Percentiles rank a stretch among this genome's conserved stretches.
Conservation (phyloP, 2,888 invertebrate species). For the Watsonalla cultraria region DNA sequence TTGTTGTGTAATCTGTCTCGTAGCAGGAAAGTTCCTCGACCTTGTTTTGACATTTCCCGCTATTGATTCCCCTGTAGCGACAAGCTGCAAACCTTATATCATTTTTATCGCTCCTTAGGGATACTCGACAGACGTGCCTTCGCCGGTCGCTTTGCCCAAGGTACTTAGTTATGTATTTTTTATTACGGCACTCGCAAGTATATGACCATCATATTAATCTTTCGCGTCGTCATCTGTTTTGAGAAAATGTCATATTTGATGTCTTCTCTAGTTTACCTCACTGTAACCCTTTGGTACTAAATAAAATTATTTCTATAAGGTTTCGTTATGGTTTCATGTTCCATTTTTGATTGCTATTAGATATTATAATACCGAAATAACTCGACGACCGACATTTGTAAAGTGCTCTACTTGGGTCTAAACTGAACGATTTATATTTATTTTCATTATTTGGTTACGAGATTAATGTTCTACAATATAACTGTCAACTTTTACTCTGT, state of each 20-base stretch:
- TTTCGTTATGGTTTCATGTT: no score
- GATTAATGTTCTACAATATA: no score
- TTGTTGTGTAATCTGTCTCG: not conserved
- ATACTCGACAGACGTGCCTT: slow-evolving; percentile 40
- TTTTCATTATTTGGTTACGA: no score
- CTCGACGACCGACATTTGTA: no score
- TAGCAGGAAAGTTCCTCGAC: slow-evolving; percentile 23
- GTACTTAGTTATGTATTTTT: slow-evolving; percentile 55
- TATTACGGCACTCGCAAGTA: slow-evolving; percentile 46
- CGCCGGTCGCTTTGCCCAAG: slow-evolving; percentile 43
- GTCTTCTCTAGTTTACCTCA: no score
- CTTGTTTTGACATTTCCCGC: slow-evolving; percentile 53
- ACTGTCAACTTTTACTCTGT: no score
- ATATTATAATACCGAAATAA: no score
- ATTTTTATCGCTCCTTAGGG: slow-evolving; percentile 60
- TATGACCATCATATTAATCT: slow-evolving; percentile 36
- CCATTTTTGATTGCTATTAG: no score
- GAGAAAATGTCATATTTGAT: slow-evolving; percentile 7
- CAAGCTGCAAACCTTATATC: slow-evolving; percentile 52
- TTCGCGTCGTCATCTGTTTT: slow-evolving; percentile 15
- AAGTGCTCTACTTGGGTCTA: no score
- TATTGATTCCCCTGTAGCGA: slow-evolving; percentile 53
- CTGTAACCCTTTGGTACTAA: no score
- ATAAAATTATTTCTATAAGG: no score
- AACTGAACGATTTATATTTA: no score